phyloP scores from a whole-genome alignment of 2,797 vertebrate species.

The Anableps anableps region DNA sequence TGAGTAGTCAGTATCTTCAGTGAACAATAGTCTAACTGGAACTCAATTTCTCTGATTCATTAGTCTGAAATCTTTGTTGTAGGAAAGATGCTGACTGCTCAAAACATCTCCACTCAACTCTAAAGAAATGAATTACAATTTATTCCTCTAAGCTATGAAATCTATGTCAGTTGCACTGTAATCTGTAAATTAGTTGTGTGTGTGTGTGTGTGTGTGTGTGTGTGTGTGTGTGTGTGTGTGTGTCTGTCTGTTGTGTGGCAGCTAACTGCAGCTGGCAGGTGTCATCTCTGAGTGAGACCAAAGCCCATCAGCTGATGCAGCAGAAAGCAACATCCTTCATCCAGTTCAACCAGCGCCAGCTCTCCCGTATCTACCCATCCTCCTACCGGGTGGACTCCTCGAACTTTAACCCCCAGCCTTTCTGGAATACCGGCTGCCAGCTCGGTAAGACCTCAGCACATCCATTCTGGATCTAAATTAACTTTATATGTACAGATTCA shows the following conservation, averaged over 20 bases:
- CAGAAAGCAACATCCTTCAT: constrained; percentile 89
- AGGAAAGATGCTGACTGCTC: not conserved
- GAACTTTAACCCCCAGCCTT: constrained; percentile 98
- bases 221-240: not conserved
- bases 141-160: not conserved
- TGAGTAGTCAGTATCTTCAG: not conserved
- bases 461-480: no score
- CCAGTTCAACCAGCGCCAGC: constrained; percentile 93
- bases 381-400: constrained; percentile 97
- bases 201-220: not conserved
- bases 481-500: not conserved
- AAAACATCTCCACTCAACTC: not conserved
- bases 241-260: constrained; percentile 42
- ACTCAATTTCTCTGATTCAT: not conserved
- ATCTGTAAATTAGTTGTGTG: not conserved
- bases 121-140: not conserved
- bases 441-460: constrained; percentile 80
- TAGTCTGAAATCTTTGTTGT: not conserved
- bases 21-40: not conserved
- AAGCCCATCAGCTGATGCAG: constrained; percentile 95
- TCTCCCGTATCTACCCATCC: constrained; percentile 95
- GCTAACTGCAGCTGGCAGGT: constrained; percentile 94
- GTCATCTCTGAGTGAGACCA: constrained; percentile 95
- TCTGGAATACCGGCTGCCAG: constrained; percentile 97
- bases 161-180: not conserved